A percentile compares a stretch with the other conserved stretches of the same genome.
Evolutionary conservation across 2,113 vertebrate species (phyloP).

Genomic region (Xyrauchen texanus): DNA sequence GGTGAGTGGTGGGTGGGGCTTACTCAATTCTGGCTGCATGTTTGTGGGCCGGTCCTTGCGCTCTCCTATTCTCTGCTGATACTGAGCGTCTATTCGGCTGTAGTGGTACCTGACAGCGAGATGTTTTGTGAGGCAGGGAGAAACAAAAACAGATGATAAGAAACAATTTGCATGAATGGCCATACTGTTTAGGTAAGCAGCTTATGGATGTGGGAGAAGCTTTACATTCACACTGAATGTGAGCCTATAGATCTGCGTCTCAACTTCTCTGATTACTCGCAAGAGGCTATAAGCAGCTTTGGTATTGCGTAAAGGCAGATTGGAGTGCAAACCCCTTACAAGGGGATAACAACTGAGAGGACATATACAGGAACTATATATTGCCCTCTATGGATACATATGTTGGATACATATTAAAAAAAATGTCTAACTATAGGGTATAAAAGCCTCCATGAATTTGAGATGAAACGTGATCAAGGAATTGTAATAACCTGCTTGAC

Average conservation of each 20-base stretch:
- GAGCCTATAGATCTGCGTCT: conserved; percentile 8
- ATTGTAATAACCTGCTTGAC: no score
- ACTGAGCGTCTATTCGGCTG: conserved; percentile 54
- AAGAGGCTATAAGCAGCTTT: not conserved
- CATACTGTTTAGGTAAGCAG: conserved; percentile 56
- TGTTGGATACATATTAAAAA: no score
- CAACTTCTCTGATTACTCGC: not conserved
- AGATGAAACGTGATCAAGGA: no score
- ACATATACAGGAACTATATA: not conserved
- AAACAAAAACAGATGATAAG: not conserved
- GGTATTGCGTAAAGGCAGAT: conserved; percentile 53
- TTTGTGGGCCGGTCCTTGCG: not conserved
- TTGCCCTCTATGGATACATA: not conserved
- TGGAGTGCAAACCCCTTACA: conserved; percentile 13
- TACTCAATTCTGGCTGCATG: conserved; percentile 49
- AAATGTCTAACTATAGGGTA: no score
- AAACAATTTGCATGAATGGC: conserved; percentile 25
- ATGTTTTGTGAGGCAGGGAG: not conserved
- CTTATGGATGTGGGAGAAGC: conserved; percentile 47
- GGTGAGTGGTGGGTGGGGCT: conserved; percentile 18
- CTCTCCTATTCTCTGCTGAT: conserved; percentile 32
- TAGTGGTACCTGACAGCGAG: conserved; percentile 66
- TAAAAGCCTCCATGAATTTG: no score
- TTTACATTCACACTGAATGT: conserved; percentile 11
- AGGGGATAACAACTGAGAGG: conserved; percentile 51